Percentiles rank a stretch among this genome's conserved stretches.
These are phyloP conservation scores for Drosophila melanogaster DNA, from an alignment of 1,140 invertebrate genomes.

Conservation along the genomic window DNA sequence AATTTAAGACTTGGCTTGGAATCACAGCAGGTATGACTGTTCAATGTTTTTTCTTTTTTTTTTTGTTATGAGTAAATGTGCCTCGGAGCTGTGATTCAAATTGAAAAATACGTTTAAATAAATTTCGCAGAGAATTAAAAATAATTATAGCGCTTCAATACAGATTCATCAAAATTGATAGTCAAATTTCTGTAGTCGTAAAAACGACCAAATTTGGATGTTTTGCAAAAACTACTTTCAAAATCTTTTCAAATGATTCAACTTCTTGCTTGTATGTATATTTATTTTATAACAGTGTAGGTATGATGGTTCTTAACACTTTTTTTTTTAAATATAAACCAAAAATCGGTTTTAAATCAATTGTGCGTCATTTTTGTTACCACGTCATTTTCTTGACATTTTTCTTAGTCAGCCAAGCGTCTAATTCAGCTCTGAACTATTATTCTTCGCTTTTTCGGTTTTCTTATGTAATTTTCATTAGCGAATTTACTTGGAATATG, in stretches of 20 bases:
- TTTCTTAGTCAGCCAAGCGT: conserved; percentile 39
- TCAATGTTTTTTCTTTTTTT: conserved; percentile 1
- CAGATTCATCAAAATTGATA: not conserved
- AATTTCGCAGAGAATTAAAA: conserved; percentile 11
- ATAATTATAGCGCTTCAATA: not conserved
- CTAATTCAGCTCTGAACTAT: conserved; percentile 4
- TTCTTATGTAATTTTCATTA: conserved; percentile 63
- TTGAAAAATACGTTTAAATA: conserved; percentile 14
- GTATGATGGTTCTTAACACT: no score
- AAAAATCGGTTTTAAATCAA: not conserved
- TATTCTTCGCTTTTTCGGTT: conserved; percentile 17
- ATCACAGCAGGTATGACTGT: conserved; percentile 12
- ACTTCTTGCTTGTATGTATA: not conserved
- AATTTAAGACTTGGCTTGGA: conserved; percentile 32
- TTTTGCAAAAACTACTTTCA: conserved; percentile 1
- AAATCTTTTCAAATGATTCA: not conserved
- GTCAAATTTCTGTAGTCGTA: conserved; percentile 2
- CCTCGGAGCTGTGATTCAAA: conserved; percentile 14
- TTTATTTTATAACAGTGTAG: not conserved
- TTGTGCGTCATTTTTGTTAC: not conserved
- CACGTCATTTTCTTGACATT: not conserved
- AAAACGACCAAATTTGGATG: not conserved
- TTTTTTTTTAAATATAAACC: no score
- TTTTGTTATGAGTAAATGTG: conserved; percentile 13
- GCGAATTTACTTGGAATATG: conserved; percentile 20